These are phyloP conservation scores for Phocoena sinus DNA, from an alignment of 2,113 vertebrate genomes.

Conservation along the genomic window DNA sequence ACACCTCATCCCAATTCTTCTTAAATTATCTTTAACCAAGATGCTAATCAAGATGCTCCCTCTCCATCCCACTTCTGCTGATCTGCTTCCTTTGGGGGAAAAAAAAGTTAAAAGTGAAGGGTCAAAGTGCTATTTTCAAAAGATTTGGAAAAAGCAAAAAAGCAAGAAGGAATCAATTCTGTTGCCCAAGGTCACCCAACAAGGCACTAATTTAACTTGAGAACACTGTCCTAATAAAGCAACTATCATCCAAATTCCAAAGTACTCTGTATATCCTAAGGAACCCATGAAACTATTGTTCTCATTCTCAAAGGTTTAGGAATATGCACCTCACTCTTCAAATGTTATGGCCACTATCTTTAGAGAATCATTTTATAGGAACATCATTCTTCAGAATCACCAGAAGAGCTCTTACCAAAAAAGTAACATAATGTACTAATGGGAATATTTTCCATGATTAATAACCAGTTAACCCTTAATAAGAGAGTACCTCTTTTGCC, in stretches of 20 bases:
- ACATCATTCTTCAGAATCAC: not conserved
- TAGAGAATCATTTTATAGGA: not conserved
- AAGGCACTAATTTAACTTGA: not conserved
- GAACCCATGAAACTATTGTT: not conserved
- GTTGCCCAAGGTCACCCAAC: not conserved
- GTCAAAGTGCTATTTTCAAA: not conserved
- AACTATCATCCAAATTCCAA: not conserved
- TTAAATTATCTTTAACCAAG: constrained; percentile 7
- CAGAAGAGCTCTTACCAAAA: not conserved
- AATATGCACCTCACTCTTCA: not conserved
- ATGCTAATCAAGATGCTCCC: not conserved
- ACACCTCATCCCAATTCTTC: not conserved
- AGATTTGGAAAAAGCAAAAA: not conserved
- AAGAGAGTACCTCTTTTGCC: not conserved
- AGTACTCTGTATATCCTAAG: not conserved
- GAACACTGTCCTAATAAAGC: not conserved
- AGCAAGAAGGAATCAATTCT: not conserved
- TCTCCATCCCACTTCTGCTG: not conserved
- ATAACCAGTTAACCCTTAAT: not conserved
- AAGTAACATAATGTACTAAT: not conserved
- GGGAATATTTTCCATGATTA: not conserved
- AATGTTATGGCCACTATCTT: not conserved
- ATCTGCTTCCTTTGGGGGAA: not conserved
- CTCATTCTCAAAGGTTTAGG: not conserved
- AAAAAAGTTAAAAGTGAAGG: not conserved